A percentile compares a stretch with the other conserved stretches of the same genome.
Evolutionary conservation across 1,140 invertebrate genomes (phyloP).

Genomic region (Arion vulgaris): DNA sequence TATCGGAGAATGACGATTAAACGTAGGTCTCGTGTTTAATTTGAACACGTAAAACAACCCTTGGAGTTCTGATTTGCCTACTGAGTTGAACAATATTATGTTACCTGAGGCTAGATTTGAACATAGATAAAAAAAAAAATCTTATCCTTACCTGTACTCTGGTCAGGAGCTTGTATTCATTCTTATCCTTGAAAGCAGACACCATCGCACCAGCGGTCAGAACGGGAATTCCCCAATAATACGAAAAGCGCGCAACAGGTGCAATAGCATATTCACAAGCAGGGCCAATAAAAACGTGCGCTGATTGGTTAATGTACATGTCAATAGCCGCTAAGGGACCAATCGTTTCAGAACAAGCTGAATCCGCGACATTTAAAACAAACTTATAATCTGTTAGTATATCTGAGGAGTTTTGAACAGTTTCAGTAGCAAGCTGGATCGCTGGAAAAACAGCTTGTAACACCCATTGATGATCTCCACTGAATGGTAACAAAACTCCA

Average conservation of each 20-base stretch:
- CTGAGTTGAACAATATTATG: too few relatives aligned
- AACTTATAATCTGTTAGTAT: conserved; percentile 45
- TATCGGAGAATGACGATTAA: too few relatives aligned
- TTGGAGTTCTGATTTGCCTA: too few relatives aligned
- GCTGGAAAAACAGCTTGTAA: conserved; percentile 47
- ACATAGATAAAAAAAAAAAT: too few relatives aligned
- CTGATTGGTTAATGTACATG: conserved; percentile 58
- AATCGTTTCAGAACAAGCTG: conserved; percentile 66
- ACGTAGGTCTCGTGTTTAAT: too few relatives aligned
- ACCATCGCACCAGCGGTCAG: conserved; percentile 46
- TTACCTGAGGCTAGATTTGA: too few relatives aligned
- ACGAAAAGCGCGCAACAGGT: conserved; percentile 81
- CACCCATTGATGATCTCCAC: conserved; percentile 37
- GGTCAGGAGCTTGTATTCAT: conserved; percentile 46
- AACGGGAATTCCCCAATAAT: conserved; percentile 46
- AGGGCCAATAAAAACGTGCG: conserved; percentile 89
- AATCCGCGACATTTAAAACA: conserved; percentile 59
- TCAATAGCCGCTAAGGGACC: conserved; percentile 69
- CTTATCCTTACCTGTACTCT: conserved; percentile 40
- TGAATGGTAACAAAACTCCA: conserved; percentile 38
- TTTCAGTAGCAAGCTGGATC: conserved; percentile 55
- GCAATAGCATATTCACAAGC: conserved; percentile 93
- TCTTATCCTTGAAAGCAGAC: conserved; percentile 41
- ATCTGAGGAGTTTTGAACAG: conserved; percentile 31
- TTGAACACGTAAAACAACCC: too few relatives aligned